Conservation (phyloP, 2,888 invertebrate genomes). For the Dasysyrphus tricinctus region DNA sequence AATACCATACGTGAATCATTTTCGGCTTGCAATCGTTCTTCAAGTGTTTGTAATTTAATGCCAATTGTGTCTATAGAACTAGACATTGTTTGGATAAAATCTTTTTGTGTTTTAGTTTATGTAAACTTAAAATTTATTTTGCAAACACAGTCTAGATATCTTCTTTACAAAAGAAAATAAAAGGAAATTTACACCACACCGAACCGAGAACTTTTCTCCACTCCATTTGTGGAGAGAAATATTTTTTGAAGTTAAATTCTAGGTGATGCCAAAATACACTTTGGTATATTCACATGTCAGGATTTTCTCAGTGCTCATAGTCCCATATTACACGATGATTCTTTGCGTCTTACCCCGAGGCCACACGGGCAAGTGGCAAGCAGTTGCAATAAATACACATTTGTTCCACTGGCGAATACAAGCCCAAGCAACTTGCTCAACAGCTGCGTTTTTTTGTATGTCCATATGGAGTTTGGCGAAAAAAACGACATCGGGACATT, state of each 20-base stretch:
- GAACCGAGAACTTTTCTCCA: slow-evolving; percentile 14
- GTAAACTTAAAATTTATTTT: slow-evolving; percentile 44
- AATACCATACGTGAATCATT: slow-evolving; percentile 84
- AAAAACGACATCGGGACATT: too few relatives aligned
- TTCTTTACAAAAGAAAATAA: slow-evolving; percentile 64
- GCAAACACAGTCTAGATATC: slow-evolving; percentile 46
- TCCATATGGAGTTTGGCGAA: too few relatives aligned
- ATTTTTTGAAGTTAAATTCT: neutral
- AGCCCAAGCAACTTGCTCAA: too few relatives aligned
- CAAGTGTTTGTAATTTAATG: slow-evolving; percentile 90
- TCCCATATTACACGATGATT: too few relatives aligned
- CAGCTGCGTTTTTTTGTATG: too few relatives aligned
- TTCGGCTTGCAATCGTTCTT: slow-evolving; percentile 88
- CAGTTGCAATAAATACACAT: too few relatives aligned
- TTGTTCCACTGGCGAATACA: too few relatives aligned
- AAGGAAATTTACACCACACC: slow-evolving; percentile 68
- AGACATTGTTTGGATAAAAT: slow-evolving; percentile 85
- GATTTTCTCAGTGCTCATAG: too few relatives aligned
- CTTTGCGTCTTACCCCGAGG: too few relatives aligned
- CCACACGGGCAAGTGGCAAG: too few relatives aligned
- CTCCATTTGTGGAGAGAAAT: slow-evolving; percentile 5
- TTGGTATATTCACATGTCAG: too few relatives aligned
- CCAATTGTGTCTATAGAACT: slow-evolving; percentile 88
- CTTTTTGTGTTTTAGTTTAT: slow-evolving; percentile 24
- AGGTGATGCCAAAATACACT: neutral